phyloP scores from a whole-genome alignment of 2,113 vertebrate genomes.

The Pleuronectes platessa region DNA sequence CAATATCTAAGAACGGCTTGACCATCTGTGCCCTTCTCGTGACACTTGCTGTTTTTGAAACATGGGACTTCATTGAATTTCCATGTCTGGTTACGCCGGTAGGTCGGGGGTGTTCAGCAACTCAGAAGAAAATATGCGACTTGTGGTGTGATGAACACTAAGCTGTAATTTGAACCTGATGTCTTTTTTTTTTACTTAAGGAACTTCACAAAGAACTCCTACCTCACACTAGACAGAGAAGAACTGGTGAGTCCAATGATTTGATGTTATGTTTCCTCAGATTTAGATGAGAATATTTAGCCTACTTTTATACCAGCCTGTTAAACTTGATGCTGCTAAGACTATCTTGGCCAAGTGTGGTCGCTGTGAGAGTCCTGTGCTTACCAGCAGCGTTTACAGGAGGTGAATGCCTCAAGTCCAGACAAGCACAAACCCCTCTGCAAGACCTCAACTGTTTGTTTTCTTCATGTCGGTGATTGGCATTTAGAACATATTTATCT shows the following conservation, averaged over 20 bases:
- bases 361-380: too few species aligned
- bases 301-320: neutral
- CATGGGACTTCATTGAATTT: constrained; percentile 29
- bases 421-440: too few species aligned
- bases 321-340: neutral
- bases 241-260: constrained; percentile 46
- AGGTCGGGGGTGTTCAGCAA: constrained; percentile 15
- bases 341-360: too few species aligned
- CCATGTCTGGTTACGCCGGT: constrained; percentile 50
- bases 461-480: too few species aligned
- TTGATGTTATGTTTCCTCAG: neutral
- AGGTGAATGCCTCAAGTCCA: too few species aligned
- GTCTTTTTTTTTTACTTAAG: constrained; percentile 24
- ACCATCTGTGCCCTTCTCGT: constrained; percentile 44
- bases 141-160: too few species aligned
- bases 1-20: constrained; percentile 31
- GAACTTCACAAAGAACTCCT: constrained; percentile 26
- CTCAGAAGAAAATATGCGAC: too few species aligned
- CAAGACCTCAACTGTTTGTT: too few species aligned
- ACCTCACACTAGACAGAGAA: constrained; percentile 48
- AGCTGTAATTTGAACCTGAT: too few species aligned
- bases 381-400: too few species aligned
- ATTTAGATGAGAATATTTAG: neutral
- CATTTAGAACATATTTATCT: too few species aligned
- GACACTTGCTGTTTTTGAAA: constrained; percentile 58